Percentiles rank a stretch among this genome's conserved stretches.
Evolutionary conservation across 2,888 invertebrate species (phyloP).

Genomic region (Ephialtes manifestator): DNA sequence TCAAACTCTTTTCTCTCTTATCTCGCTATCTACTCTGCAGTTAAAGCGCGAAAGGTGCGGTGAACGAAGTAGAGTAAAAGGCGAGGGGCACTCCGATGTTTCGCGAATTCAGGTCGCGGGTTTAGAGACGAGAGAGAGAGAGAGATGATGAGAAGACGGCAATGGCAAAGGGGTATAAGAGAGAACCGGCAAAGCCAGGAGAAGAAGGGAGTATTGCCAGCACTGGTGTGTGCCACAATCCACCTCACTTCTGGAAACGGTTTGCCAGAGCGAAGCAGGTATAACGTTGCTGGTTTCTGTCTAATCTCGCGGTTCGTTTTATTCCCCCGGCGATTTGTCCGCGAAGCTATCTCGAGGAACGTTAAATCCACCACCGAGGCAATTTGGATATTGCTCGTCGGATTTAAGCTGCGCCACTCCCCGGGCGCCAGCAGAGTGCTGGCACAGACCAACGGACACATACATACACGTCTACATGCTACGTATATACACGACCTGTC

Average conservation of each 20-base stretch:
- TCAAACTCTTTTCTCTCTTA: slow-evolving; percentile 14
- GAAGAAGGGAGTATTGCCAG: background rate
- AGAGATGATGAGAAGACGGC: background rate
- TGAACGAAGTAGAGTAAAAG: slow-evolving; percentile 33
- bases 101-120: slow-evolving; percentile 56
- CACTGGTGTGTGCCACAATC: slow-evolving; percentile 35
- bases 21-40: slow-evolving; percentile 53
- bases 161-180: slow-evolving; percentile 18
- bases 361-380: slow-evolving; percentile 79
- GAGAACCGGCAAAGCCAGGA: slow-evolving; percentile 27
- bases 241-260: slow-evolving; percentile 49
- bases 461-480: background rate
- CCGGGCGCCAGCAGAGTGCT: slow-evolving; percentile 36
- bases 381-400: slow-evolving; percentile 83
- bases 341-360: slow-evolving; percentile 75
- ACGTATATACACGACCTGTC: slow-evolving; percentile 12
- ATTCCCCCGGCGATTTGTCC: slow-evolving; percentile 80
- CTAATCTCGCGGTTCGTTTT: slow-evolving; percentile 81
- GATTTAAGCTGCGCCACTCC: slow-evolving; percentile 71
- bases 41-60: slow-evolving; percentile 32
- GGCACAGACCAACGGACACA: slow-evolving; percentile 41
- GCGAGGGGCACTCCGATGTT: slow-evolving; percentile 47
- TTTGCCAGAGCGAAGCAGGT: slow-evolving; percentile 46
- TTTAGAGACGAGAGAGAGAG: slow-evolving; percentile 31
- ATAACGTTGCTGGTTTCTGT: slow-evolving; percentile 70